Evolutionary conservation across 2,113 vertebrate species (phyloP), one percentile per base, ranked within the genome.

Genomic region (Phaethornis superciliosus): DNA sequence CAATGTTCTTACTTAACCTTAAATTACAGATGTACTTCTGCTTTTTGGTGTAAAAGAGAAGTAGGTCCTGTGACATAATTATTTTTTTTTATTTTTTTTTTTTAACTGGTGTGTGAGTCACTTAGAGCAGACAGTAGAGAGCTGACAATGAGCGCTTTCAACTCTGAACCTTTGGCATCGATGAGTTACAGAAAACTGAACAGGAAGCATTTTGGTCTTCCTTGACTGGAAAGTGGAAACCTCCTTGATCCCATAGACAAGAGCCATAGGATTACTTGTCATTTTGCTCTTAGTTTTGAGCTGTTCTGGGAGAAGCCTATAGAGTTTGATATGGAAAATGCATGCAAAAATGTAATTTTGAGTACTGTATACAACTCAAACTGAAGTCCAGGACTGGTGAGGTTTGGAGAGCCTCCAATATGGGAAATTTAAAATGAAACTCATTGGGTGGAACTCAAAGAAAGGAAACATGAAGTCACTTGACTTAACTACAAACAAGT

Each of bases 21-120:
- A 74, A 90, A 78, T 94, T 83, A 90, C 37, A 78, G 55, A 81
- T 27, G 8, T 44, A 63, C 16, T 91, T 87, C 82, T 83, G 28
- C 42, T 83, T 58, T 85, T 58, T 60, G 64, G 51, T 77, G 18
- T 83, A 88, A 95, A 94, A 85, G 90, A 83, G 95, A 94, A 96
- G 93, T 84, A 47, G 47, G 47, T 88, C 80, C 59, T 90, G 72
- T 84, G 80, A 84, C 32, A 82, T n/a, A 21, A 10, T 47, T 24
- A 75, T n/a, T 15, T 21, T 47, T 24, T 79, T n/a, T 15, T 21
- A 17, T 15, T 68, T 33, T 76, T 54, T 52, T 16, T 88, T 70
- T 72, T 3, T 47, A 58, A 46, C 40, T 69, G 19, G 8, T 55
- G 26, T 16, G 7, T 93, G 84, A 88, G 68, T 95, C 80, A 80